Percentiles rank a stretch among this genome's conserved stretches.
phyloP scores from a whole-genome alignment of 2,888 invertebrate species.

The Octonoba sinensis region DNA sequence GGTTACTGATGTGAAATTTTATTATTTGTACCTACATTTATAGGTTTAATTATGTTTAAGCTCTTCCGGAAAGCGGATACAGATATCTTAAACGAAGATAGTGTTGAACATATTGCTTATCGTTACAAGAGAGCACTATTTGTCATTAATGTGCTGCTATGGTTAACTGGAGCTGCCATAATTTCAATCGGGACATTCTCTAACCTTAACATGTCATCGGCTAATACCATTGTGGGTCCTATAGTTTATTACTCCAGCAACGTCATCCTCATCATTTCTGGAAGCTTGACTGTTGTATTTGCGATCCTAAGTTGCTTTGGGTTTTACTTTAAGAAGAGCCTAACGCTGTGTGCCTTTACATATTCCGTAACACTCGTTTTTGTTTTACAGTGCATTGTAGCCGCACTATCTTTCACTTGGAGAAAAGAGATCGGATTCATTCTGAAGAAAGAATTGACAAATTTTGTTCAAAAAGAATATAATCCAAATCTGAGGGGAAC shows the following conservation, averaged over 20 bases:
- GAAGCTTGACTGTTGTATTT: slow-evolving; percentile 40
- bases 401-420: slow-evolving; percentile 37
- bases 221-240: slow-evolving; percentile 9
- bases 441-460: slow-evolving; percentile 3
- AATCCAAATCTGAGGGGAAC: not conserved
- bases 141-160: slow-evolving; percentile 12
- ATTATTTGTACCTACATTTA: no score
- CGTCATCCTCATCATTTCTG: slow-evolving; percentile 37
- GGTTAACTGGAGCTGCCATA: not conserved
- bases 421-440: slow-evolving; percentile 15
- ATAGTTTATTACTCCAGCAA: slow-evolving; percentile 18
- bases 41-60: no score
- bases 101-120: not conserved
- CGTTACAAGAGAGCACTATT: not conserved
- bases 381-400: slow-evolving; percentile 19
- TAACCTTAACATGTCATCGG: not conserved
- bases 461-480: slow-evolving; percentile 1
- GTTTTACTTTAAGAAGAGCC: slow-evolving; percentile 7
- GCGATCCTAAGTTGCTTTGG: slow-evolving; percentile 35
- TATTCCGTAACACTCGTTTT: slow-evolving; percentile 19
- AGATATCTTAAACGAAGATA: slow-evolving; percentile 7
- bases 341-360: slow-evolving; percentile 18
- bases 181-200: slow-evolving; percentile 1
- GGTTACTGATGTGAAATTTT: no score
- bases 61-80: not conserved